These are phyloP conservation scores for Sympetrum striolatum DNA, from an alignment of 2,888 invertebrate genomes.

Conservation along the genomic window DNA sequence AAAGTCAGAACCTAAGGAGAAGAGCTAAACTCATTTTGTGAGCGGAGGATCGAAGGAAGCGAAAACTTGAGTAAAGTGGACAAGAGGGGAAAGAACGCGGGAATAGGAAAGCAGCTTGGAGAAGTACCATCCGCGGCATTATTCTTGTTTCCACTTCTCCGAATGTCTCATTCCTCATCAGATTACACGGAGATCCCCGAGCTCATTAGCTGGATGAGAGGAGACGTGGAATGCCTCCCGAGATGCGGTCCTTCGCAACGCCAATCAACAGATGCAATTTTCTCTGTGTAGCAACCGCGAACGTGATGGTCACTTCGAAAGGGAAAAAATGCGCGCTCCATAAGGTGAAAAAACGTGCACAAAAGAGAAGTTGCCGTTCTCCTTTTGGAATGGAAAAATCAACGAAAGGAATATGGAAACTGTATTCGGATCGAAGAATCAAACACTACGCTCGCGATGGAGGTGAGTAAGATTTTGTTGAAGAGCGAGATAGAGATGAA, in stretches of 20 bases:
- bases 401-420: background rate
- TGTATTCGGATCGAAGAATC: background rate
- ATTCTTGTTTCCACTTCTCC: background rate
- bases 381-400: background rate
- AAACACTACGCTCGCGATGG: background rate
- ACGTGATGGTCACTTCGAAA: background rate
- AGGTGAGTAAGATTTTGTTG: no score
- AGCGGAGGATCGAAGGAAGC: no score
- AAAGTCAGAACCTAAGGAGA: no score
- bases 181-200: background rate
- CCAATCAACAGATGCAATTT: background rate
- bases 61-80: background rate
- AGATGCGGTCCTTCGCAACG: background rate
- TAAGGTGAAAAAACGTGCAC: background rate
- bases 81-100: background rate
- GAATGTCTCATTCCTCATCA: background rate
- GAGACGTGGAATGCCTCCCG: background rate
- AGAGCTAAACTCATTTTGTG: no score
- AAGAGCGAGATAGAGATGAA: no score
- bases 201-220: background rate
- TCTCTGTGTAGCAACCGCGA: background rate
- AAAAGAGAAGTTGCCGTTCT: background rate
- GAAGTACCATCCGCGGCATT: background rate
- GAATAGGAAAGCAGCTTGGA: background rate
- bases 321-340: background rate